Evolutionary conservation across 2,888 invertebrate genomes (phyloP), one percentile per base, ranked within the genome.

Genomic region (Limnephilus marmoratus): DNA sequence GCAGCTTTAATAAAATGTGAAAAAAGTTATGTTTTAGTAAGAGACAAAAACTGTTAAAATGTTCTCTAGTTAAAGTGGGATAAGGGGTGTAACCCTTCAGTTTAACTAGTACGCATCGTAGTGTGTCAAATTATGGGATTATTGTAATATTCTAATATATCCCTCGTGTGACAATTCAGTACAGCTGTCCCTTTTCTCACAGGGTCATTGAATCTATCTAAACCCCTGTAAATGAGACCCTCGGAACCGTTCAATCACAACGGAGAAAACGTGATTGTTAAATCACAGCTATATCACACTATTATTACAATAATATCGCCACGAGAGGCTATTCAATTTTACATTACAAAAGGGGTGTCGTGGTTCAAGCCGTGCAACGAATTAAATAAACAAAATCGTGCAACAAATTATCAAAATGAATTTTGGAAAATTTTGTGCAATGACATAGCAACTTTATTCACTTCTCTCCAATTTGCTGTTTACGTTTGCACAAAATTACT

Each of bases 181-280:
- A 83, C 83, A 83, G 37, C 83, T 83, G 83, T 83, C 37, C 83
- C 83, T 34, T 31, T 83, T 83, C 83, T 37, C 83, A 24, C 4
- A 83, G 37, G 37, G 37, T 37, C 83, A 83, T 83, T 83, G 83
- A 83, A 83, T 34, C 37, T 37, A 37, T 18, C 34, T 68, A 24
- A 37, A 3, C 83, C 83, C 83, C 83, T 83, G 83, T n/a, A 83
- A 83, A 31, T 83, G 18, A 83, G 83, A 34, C 83, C 83, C 83
- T 34, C 82, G 18, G 82, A 15, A 68, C 24, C 18, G 31, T 34
- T 83, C 31, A 34, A 83, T 13, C 37, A 34, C 18, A 37, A 83
- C 31, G 18, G 37, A 37, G 83, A 41, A 83, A 83, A 83, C 83
- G 24, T 34, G 37, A 83, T 24, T 37, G 68, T 68, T 9, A 68